A percentile compares a stretch with the other conserved stretches of the same genome.
These are phyloP conservation scores for Desoria tigrina DNA, from an alignment of 2,888 invertebrate genomes.

Conservation along the genomic window DNA sequence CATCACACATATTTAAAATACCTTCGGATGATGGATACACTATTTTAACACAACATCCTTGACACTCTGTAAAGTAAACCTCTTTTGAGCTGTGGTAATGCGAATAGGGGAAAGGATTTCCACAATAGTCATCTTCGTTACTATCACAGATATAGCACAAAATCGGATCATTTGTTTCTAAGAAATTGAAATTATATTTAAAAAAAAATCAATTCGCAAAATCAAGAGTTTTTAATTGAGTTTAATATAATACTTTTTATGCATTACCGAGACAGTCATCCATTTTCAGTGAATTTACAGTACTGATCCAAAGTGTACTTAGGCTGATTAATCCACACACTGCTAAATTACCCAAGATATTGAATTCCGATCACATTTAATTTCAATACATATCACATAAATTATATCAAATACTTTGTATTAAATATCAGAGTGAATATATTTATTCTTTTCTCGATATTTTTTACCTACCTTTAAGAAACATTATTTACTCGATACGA, in stretches of 20 bases:
- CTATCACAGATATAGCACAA: slow-evolving; percentile 24
- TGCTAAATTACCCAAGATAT: no score
- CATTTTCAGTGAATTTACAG: background rate
- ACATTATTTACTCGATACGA: no score
- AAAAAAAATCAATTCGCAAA: background rate
- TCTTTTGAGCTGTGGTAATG: slow-evolving; percentile 9
- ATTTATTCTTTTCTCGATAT: no score
- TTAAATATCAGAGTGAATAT: no score
- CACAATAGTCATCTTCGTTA: slow-evolving; percentile 13
- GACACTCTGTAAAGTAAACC: slow-evolving; percentile 16
- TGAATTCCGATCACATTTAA: no score
- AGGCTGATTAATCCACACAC: no score
- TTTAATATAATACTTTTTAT: background rate
- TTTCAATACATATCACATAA: no score
- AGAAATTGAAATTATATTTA: background rate
- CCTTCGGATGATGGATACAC: slow-evolving; percentile 14
- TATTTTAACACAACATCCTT: slow-evolving; percentile 28
- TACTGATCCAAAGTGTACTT: no score
- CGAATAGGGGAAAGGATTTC: slow-evolving; percentile 22
- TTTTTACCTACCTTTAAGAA: no score
- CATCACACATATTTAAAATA: no score
- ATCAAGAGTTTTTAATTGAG: background rate
- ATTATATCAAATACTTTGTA: no score
- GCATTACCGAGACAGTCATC: background rate
- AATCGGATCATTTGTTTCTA: background rate